Conservation (phyloP, 1,140 invertebrate species). For the Pseudomyrmex flavicornis region DNA sequence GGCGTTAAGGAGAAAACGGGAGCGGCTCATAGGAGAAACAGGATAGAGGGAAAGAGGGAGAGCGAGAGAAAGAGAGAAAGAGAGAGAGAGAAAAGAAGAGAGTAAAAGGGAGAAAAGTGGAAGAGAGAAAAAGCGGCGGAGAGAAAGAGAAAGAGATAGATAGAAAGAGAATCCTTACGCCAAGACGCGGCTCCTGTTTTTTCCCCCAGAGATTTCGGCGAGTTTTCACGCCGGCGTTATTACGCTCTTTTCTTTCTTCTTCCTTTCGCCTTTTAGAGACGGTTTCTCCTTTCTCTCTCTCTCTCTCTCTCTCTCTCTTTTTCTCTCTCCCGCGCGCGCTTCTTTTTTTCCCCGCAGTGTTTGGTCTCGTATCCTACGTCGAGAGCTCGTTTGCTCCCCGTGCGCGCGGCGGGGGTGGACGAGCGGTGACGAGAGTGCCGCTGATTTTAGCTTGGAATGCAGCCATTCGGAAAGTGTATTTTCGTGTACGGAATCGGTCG, state of each 20-base stretch:
- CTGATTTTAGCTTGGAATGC: slow-evolving; percentile 51
- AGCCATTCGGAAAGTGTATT: slow-evolving; percentile 51
- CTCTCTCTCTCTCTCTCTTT: not conserved
- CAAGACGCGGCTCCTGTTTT: slow-evolving; percentile 72
- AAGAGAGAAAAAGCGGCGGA: too few relatives aligned
- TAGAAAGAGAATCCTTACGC: slow-evolving; percentile 47
- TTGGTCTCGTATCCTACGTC: slow-evolving; percentile 22
- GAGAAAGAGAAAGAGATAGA: too few relatives aligned
- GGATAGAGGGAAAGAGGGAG: slow-evolving; percentile 7
- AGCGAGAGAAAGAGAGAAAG: not conserved
- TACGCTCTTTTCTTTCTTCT: slow-evolving; percentile 49
- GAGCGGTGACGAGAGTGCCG: slow-evolving; percentile 42
- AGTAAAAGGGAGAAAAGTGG: too few relatives aligned
- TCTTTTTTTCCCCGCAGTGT: not conserved
- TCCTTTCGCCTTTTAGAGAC: not conserved
- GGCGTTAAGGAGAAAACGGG: slow-evolving; percentile 56
- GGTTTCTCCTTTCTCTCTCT: slow-evolving; percentile 19
- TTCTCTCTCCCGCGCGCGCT: not conserved
- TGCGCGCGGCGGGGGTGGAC: not conserved
- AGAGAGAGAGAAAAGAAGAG: too few relatives aligned
- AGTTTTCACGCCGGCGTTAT: slow-evolving; percentile 69
- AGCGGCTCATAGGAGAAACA: slow-evolving; percentile 43
- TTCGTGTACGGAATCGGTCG: slow-evolving; percentile 40
- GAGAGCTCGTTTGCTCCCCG: slow-evolving; percentile 27
- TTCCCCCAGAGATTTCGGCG: slow-evolving; percentile 68